A percentile compares a stretch with the other conserved stretches of the same genome.
Conservation (phyloP, 2,113 vertebrate genomes). For the Eolophus roseicapilla region DNA sequence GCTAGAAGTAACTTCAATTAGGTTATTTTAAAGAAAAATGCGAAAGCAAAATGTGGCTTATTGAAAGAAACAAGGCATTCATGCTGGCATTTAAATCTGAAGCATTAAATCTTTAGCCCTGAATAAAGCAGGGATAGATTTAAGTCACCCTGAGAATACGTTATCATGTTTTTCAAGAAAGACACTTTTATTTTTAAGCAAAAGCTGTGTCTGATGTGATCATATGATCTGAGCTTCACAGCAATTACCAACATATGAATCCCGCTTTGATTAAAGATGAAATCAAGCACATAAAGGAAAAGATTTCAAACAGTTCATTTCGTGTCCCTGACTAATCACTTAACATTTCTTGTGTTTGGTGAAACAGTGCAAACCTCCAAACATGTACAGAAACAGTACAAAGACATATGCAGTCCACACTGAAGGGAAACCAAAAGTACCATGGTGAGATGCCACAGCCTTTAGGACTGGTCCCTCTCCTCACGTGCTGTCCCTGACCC, state of each 20-base stretch:
- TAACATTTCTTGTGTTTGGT: background rate
- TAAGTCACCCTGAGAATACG: background rate
- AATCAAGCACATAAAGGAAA: background rate
- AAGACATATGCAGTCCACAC: background rate
- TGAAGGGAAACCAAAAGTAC: background rate
- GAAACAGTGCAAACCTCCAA: background rate
- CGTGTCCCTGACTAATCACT: background rate
- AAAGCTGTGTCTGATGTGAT: background rate
- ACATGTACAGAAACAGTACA: background rate
- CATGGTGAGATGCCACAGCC: background rate
- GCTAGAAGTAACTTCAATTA: background rate
- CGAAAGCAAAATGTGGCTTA: background rate
- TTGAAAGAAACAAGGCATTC: background rate
- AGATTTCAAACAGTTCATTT: background rate
- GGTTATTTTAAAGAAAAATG: background rate
- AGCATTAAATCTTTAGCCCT: background rate
- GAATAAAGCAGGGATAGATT: background rate
- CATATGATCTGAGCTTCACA: background rate
- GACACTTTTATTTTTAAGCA: background rate
- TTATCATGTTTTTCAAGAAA: background rate
- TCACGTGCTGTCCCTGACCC: rapidly evolving
- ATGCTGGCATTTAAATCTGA: background rate
- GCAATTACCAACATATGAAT: background rate
- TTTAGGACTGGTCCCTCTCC: background rate
- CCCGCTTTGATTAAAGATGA: background rate